A percentile compares a stretch with the other conserved stretches of the same genome.
Conservation (phyloP, 1,140 invertebrate genomes). For the Mactra quadrangularis region DNA sequence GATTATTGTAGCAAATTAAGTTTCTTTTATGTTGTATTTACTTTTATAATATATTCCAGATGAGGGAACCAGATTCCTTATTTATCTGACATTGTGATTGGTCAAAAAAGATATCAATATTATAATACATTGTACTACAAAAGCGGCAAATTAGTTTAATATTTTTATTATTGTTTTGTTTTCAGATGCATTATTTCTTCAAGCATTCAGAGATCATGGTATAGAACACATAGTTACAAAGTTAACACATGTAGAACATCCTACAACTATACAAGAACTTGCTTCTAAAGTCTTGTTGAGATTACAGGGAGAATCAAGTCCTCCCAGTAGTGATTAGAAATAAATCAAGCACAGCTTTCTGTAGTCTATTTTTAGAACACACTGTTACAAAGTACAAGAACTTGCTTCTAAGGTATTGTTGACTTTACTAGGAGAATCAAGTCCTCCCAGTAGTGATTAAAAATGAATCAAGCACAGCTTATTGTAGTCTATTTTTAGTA, state of each 20-base stretch:
- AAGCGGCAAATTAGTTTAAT: neutral
- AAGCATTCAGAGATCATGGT: constrained; percentile 66
- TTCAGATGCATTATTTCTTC: constrained; percentile 68
- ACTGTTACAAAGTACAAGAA: constrained; percentile 61
- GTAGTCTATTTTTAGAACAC: no score
- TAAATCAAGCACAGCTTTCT: constrained; percentile 14
- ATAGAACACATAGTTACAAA: constrained; percentile 61
- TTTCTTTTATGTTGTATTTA: no score
- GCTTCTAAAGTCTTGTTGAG: constrained; percentile 58
- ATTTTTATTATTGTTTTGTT: neutral
- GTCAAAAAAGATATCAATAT: no score
- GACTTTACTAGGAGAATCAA: constrained; percentile 54
- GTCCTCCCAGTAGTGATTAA: constrained; percentile 62
- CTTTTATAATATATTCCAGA: no score
- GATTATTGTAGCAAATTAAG: no score
- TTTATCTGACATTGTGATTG: no score
- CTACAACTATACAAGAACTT: constrained; percentile 64
- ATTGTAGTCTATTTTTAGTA: no score
- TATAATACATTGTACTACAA: no score
- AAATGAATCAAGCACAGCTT: constrained; percentile 42
- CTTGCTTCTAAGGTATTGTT: constrained; percentile 62
- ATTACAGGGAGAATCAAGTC: constrained; percentile 55
- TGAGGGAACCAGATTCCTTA: no score
- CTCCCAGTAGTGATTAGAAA: constrained; percentile 65
- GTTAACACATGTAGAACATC: constrained; percentile 14